Evolutionary conservation across 2,888 invertebrate genomes (phyloP).

Genomic region (Trichogramma dendrolimi): DNA sequence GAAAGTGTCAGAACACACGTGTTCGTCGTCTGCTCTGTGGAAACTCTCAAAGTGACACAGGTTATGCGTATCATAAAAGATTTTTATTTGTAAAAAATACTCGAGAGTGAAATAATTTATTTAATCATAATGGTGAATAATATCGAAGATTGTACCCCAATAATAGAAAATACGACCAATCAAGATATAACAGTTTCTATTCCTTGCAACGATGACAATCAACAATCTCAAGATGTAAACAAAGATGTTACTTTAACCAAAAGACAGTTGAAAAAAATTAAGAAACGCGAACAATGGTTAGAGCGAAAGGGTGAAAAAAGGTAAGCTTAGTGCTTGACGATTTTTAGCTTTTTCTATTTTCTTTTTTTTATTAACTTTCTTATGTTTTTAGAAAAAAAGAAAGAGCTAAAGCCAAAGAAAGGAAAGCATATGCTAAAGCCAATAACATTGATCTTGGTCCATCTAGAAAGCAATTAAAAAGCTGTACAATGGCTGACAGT

Average conservation of each 20-base stretch:
- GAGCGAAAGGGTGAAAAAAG: conserved; percentile 67
- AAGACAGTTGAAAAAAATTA: conserved; percentile 65
- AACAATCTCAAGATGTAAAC: not conserved
- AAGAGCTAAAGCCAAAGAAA: conserved; percentile 67
- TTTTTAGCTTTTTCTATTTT: not conserved
- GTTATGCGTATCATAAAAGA: too few species aligned
- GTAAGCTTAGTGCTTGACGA: conserved; percentile 32
- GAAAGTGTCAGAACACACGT: too few species aligned
- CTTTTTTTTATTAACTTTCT: conserved; percentile 9
- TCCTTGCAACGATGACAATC: too few species aligned
- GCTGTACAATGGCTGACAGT: conserved; percentile 65
- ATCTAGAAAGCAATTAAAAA: conserved; percentile 75
- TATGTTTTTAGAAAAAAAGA: conserved; percentile 57
- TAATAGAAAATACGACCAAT: too few species aligned
- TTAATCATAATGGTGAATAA: conserved; percentile 14
- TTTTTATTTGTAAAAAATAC: too few species aligned
- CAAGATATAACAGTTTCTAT: too few species aligned
- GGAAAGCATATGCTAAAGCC: conserved; percentile 65
- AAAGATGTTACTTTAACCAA: conserved; percentile 50
- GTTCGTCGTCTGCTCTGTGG: too few species aligned
- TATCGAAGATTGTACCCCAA: conserved; percentile 2
- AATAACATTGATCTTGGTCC: conserved; percentile 73
- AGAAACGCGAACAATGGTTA: conserved; percentile 71
- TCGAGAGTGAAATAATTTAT: too few species aligned
- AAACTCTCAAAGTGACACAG: too few species aligned